Conservation (phyloP, 2,113 vertebrate species). For the Pungitius pungitius region DNA sequence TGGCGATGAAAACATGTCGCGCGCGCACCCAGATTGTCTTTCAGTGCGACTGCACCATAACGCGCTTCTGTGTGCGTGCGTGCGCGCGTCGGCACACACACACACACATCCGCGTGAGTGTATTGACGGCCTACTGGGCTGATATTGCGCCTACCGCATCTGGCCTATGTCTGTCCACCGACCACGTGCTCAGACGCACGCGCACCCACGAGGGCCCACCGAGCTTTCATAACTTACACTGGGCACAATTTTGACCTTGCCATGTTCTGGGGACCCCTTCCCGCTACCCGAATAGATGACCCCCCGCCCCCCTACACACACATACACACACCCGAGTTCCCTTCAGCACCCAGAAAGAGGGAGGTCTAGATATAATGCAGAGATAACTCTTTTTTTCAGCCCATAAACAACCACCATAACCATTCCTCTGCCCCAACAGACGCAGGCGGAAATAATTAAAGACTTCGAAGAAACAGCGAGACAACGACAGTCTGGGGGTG, state of each 20-base stretch:
- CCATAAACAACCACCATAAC: slow-evolving; percentile 9
- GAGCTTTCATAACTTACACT: slow-evolving; percentile 30
- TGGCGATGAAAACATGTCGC: neutral
- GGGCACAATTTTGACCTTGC: slow-evolving; percentile 60
- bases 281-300: neutral
- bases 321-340: neutral
- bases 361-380: neutral
- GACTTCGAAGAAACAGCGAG: neutral
- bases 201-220: neutral
- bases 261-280: slow-evolving; percentile 28
- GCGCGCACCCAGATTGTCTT: neutral
- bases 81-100: neutral
- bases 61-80: neutral
- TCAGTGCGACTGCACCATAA: neutral
- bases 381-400: slow-evolving; percentile 35
- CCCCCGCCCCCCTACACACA: neutral
- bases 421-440: slow-evolving; percentile 9
- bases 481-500: neutral
- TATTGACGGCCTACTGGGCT: neutral
- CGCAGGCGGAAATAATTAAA: slow-evolving; percentile 23
- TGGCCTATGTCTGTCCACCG: slow-evolving; percentile 6
- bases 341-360: slow-evolving; percentile 22
- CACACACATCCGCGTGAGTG: neutral
- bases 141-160: slow-evolving; percentile 4
- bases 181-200: slow-evolving; percentile 1